These are phyloP conservation scores for Podarcis cretensis DNA, from an alignment of 2,113 vertebrate species.

Conservation along the genomic window DNA sequence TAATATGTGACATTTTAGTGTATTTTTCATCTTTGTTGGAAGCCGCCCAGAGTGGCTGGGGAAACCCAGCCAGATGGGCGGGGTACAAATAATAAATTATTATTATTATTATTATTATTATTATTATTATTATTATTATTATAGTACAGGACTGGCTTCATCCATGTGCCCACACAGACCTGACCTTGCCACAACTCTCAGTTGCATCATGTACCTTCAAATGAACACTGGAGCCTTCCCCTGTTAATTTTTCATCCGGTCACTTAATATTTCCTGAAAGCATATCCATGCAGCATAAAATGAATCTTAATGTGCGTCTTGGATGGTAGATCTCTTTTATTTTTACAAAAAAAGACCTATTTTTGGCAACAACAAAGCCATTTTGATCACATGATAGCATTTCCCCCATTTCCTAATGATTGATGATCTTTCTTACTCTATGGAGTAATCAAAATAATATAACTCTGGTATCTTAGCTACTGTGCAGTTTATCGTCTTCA, in stretches of 20 bases:
- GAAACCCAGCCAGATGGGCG: too few relatives aligned
- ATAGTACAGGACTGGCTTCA: too few relatives aligned
- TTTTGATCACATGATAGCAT: not conserved
- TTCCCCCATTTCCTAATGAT: constrained; percentile 39
- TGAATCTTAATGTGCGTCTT: not conserved
- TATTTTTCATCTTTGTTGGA: too few relatives aligned
- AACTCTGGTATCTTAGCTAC: constrained; percentile 40
- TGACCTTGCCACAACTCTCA: too few relatives aligned
- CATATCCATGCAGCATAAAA: not conserved
- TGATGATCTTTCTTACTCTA: constrained; percentile 12
- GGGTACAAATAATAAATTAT: too few relatives aligned
- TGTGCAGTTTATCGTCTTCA: constrained; percentile 39
- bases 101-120: too few relatives aligned
- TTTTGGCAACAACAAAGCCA: not conserved
- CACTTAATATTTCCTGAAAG: not conserved
- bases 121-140: too few relatives aligned
- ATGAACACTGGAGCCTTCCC: too few relatives aligned
- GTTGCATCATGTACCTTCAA: not conserved
- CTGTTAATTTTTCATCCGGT: not conserved
- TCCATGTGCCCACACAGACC: too few relatives aligned
- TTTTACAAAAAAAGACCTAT: not conserved
- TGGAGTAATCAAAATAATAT: constrained; percentile 50
- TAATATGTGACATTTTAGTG: too few relatives aligned
- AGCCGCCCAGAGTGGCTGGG: too few relatives aligned
- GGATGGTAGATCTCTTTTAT: not conserved